Conservation (phyloP, 2,113 vertebrate species). For the Cathartes aura region DNA sequence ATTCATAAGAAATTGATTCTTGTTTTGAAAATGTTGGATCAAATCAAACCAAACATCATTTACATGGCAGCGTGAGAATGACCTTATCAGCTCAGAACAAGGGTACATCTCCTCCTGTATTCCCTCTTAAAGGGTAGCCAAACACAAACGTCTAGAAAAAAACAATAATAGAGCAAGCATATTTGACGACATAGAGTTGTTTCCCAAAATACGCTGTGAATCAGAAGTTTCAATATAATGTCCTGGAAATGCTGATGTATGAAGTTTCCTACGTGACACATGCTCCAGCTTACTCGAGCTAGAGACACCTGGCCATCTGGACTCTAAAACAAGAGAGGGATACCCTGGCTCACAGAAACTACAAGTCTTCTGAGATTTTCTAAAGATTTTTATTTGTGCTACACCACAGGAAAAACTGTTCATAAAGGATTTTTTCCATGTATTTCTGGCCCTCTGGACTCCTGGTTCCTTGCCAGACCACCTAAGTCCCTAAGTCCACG, state of each 20-base stretch:
- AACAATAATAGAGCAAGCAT: no score
- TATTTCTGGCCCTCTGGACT: not conserved
- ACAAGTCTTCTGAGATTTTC: not conserved
- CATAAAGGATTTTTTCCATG: not conserved
- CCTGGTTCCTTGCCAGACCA: not conserved
- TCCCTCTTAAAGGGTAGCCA: not conserved
- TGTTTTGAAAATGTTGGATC: not conserved
- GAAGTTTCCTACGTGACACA: fast-evolving
- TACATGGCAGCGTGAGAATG: not conserved
- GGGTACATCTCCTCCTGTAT: not conserved
- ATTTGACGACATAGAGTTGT: not conserved
- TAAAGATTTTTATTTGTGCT: not conserved
- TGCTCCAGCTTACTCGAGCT: not conserved
- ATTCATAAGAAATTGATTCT: not conserved
- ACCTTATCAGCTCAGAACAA: not conserved
- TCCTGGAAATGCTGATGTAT: not conserved
- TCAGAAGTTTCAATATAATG: fast-evolving
- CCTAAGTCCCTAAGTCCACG: no score
- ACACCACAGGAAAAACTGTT: not conserved
- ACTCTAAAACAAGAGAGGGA: not conserved
- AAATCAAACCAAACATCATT: not conserved
- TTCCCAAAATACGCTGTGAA: not conserved
- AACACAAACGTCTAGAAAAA: not conserved
- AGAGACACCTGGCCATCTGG: not conserved
- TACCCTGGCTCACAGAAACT: not conserved